Evolutionary conservation across 2,797 vertebrate species (phyloP).

Genomic region (Sternotherus odoratus): DNA sequence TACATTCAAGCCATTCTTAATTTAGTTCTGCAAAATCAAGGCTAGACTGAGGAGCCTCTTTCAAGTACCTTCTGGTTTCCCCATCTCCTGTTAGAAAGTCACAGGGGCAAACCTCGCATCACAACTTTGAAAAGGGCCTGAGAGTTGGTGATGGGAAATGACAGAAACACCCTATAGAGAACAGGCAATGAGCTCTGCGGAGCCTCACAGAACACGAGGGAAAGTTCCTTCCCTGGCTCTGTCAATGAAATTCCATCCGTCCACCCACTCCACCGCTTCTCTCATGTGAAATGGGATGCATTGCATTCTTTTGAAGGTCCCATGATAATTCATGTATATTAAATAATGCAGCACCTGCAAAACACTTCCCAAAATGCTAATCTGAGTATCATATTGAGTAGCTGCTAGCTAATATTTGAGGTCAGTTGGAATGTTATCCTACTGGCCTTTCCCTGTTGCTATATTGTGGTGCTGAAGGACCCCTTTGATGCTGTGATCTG

Average conservation of each 20-base stretch:
- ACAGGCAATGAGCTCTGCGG: background rate
- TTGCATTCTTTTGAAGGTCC: background rate
- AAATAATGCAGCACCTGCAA: background rate
- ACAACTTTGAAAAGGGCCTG: background rate
- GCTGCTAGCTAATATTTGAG: slow-evolving; percentile 5
- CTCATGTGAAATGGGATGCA: rapidly evolving
- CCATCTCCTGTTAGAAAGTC: background rate
- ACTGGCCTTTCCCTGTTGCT: background rate
- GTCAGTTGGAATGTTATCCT: background rate
- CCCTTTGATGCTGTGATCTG: slow-evolving; percentile 31
- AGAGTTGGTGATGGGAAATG: background rate
- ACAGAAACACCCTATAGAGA: background rate
- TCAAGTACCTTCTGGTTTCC: background rate
- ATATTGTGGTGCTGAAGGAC: background rate
- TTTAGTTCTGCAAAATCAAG: background rate
- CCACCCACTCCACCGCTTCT: background rate
- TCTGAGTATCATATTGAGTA: background rate
- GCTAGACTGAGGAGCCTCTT: background rate
- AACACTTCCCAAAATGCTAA: background rate
- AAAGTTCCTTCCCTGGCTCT: background rate
- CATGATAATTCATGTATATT: background rate
- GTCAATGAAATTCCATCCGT: background rate
- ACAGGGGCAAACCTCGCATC: background rate
- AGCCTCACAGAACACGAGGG: rapidly evolving
- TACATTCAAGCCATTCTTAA: background rate